Evolutionary conservation across 2,888 invertebrate genomes (phyloP), one percentile per base, ranked within the genome.

Genomic region (Dendrolimus houi): DNA sequence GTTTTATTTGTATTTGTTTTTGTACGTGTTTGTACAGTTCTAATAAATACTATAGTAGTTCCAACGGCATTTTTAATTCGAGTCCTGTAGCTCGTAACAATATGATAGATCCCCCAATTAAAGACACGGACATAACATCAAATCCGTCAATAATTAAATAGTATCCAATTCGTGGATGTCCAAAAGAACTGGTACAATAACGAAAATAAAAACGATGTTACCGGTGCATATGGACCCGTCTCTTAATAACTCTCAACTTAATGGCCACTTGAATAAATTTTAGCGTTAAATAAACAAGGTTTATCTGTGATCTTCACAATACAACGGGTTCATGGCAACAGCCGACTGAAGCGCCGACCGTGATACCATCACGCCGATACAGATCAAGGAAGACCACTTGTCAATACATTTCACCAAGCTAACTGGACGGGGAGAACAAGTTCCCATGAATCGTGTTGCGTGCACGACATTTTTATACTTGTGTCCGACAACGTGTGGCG

Each of bases 321-420:
- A 81, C 85, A 81, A 76, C 85, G 76, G 80, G 80, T 79, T 72
- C 75, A 79, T 75, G 82, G 81, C 83, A 77, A 85, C 75, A 78
- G 84, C 83, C 84, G 85, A 82, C 87, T 85, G 84, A 86, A 87
- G 85, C 84, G 87, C 87, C 87, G 88, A 67, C 71, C 71, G 69
- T 79, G 88, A 88, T 88, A 88, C 81, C 84, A 89, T 88, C 89
- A 87, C 85, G 71, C 85, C 84, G 89, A 89, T 90, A 89, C 72
- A 79, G 81, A 90, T 90, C 89, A 87, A 88, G 89, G 89, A 89
- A 89, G 89, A 87, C 89, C 85, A 87, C 80, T 86, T 87, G 89
- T 90, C 89, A 88, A 88, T 89, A 88, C 88, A 86, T 83, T 85
- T 88, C 88, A 89, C 87, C 84, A 86, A 47, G 88, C 80, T 74